Evolutionary conservation across 1,140 invertebrate species (phyloP), one percentile per base, ranked within the genome.

Genomic region (Heliothis virescens): DNA sequence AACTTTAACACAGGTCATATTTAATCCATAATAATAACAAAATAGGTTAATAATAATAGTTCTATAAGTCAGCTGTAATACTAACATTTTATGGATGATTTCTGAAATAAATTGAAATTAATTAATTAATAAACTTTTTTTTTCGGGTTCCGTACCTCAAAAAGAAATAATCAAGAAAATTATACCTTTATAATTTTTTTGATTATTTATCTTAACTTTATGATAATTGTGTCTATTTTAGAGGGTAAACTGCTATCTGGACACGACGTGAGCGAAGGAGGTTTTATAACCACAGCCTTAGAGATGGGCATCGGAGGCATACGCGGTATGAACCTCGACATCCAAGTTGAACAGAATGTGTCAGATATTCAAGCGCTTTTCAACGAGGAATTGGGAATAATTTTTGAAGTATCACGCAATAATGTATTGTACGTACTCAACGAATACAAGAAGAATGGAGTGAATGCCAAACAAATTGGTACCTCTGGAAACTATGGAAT

Each of bases 201-300:
- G 7, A 2, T 34, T 34, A 34, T 10, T 47, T 47, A 21, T 18
- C 2, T n/a, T 59, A 0, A 15, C 7, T 11, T 62, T 18, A 48
- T 26, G 1, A 29, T 41, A 0, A 18, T 52, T 0, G n/a, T 76
- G 48, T 69, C 18, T 55, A 71, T 91, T 93, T 69, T 83, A 98
- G 97, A 97, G 62, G 95, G 95, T 0, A 96, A 96, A 88, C 90
- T 99, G 10, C 91, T 97, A 15, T 96, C 99, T n/a, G 98, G 99
- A 1, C 99, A 99, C 92, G 99, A 99, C 94, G 95, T 99, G 1
- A 99, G 98, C 92, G 99, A 99, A 95, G 99, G 99, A 53, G 99
- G 99, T 29, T 93, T 99, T 4, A 95, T 99, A 47, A 98, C 97
- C 0, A 98, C 98, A 88, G 87, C 99, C 0, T 87, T 99, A 50